Evolutionary conservation across 2,888 invertebrate species (phyloP), one percentile per base, ranked within the genome.

Genomic region (Bibio marci): DNA sequence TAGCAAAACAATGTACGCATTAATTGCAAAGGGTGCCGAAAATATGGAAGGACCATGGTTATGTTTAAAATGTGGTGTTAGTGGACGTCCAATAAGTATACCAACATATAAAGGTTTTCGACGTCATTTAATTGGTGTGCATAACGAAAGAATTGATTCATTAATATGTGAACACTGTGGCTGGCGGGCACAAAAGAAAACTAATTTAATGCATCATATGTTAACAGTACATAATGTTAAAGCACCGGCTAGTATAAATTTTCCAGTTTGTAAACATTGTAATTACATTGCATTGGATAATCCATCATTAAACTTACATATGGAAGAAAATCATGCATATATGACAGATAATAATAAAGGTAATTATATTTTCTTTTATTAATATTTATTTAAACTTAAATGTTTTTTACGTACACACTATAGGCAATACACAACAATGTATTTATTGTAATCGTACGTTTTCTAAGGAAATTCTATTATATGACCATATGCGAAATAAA

Each of bases 151-250:
- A 46, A 79, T 83, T 43, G 77, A 85, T 53, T 63, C 73, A 2
- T 71, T 74, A 30, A 73, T 85, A 27, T 88, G 88, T 59, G 86
- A 87, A 54, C 77, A 82, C 49, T 88, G 88, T 60, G 88, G 87
- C 0, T 74, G 80, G 52, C 76, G 74, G 50, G 78, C 82, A 17
- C 63, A 65, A 2, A 81, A 78, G 50, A 69, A 80, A 46, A 79
- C 80, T 48, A 70, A 79, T 45, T 64, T 86, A 43, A 63, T 80
- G 50, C 80, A 83, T 55, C 88, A 88, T 56, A 62, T 82, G 55
- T 80, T 78, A 49, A 73, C 76, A 1, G 82, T 82, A 51, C 88
- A 88, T 62, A 76, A 77, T 42, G 67, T 86, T 27, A 71, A 73
- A 12, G 78, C 81, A 7, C 77, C 82, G 2, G 62, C 73, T 35